A percentile compares a stretch with the other conserved stretches of the same genome.
These are phyloP conservation scores for Arctia plantaginis DNA, from an alignment of 2,888 invertebrate genomes.

Conservation along the genomic window DNA sequence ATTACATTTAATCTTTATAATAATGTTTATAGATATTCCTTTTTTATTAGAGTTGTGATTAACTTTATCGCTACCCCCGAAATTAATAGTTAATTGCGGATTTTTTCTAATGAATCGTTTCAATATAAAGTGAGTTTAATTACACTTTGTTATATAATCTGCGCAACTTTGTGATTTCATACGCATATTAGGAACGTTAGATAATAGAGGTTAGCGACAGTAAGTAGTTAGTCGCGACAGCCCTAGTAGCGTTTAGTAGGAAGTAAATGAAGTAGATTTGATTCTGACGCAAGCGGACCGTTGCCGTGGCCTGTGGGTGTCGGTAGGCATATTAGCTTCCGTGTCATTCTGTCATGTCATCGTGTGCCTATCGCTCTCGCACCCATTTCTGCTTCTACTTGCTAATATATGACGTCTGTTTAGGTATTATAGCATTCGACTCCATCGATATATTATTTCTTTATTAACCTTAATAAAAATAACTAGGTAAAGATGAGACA, in stretches of 20 bases:
- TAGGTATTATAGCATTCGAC: conserved; percentile 38
- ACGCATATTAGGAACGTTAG: not conserved
- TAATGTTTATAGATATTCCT: not conserved
- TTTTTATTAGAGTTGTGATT: not conserved
- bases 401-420: conserved; percentile 61
- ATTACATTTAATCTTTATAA: not conserved
- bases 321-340: conserved; percentile 59
- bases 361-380: conserved; percentile 49
- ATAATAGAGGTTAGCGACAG: not conserved
- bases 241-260: conserved; percentile 57
- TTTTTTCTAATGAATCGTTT: not conserved
- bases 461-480: conserved; percentile 3
- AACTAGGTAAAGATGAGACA: not conserved
- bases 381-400: conserved; percentile 54
- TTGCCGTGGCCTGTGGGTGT: conserved; percentile 59
- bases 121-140: not conserved
- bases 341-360: conserved; percentile 53
- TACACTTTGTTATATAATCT: not conserved
- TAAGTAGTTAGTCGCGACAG: conserved; percentile 20
- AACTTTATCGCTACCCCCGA: not conserved
- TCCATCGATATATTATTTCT: conserved; percentile 21
- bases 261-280: conserved; percentile 69
- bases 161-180: not conserved
- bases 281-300: conserved; percentile 64
- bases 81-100: not conserved